Base-by-base conservation (phyloP, 2,888 invertebrate genomes). In the Diadromus collaris region DNA sequence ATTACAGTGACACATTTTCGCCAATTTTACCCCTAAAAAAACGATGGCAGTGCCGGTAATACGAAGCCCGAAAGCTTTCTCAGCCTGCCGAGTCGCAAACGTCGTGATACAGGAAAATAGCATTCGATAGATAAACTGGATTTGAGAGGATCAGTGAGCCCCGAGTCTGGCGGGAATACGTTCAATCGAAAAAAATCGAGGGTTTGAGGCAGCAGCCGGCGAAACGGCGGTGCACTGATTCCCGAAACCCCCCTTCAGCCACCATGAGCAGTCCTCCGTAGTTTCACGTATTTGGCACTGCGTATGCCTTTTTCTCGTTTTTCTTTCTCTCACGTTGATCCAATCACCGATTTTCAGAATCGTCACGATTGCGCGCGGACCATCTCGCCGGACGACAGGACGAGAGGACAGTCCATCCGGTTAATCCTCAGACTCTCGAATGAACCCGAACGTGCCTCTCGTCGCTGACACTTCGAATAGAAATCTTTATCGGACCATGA, bases 71-170 rank as follows among this genome's bases (percentile, higher is more conserved):
- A 10, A 60, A 27, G 64, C 78, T 70, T 84, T 75, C 48, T 65
- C 77, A 83, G 81, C 81, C 82, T 83, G 81, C 85, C 83, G 82
- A 80, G 81, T 83, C 85, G 74, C 77, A 81, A 83, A 77, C 85
- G 83, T 85, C 84, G 82, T 73, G 83, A 69, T 86, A 86, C 86
- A 86, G 83, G 85, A 82, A 84, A 86, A 86, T 83, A 80, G 85
- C 86, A 85, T 86, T 86, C 86, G 83, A 85, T 82, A 83, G 86
- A 86, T 86, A 86, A 85, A 86, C 84, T 81, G 82, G 80, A 80
- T 72, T 24, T 32, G 56, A 32, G 51, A 67, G 61, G 19, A 38
- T 54, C 24, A 16, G 54, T 27, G 27, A 48, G 64, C 41, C 5
- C 19, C 38, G 58, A 41, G 10, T 69, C 10, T 32, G 56, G 41